Evolutionary conservation across 2,113 vertebrate species (phyloP), one percentile per base, ranked within the genome.

Genomic region (Bolborhynchus lineola): DNA sequence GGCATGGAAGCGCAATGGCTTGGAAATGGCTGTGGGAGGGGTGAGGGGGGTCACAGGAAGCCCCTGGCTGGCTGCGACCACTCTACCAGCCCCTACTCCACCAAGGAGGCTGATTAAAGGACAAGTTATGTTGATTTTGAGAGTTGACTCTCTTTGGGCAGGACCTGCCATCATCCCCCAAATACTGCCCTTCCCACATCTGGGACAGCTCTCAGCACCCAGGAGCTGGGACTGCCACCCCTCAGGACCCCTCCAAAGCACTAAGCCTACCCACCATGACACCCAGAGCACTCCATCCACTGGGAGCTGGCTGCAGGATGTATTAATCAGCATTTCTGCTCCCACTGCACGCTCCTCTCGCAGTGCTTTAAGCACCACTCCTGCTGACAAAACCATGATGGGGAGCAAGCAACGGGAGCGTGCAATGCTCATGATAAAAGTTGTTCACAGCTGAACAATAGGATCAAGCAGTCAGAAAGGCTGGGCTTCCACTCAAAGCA

Each of bases 201-300:
- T 0, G 1, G 42, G 25, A 29, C 1, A 6, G 21, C 23, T 42
- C 0, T 1, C 64, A 68, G 65, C 5, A 4, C 37, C 25, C 0
- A 0, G 24, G 52, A 79, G 29, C 46, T 2, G 2, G 42, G 41
- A 20, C 41, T 62, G 26, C 24, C 29, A 16, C 9, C 16, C 15
- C 15, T 6, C 2, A 6, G 35, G 20, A 60, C 2, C 6, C 7
- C 46, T 12, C 12, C 8, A 0, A 53, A 19, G 8, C 78, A 15
- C 69, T 7, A 53, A 5, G 11, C 37, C 59, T 65, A 16, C 44
- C 57, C 6, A 1, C 57, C 35, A 12, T 1, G 13, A 13, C 49
- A 39, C 5, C 28, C 64, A 62, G 62, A 53, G 52, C 18, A n/a
- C 68, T 44, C 39, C 0, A 3, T 23, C 70, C 7, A 2, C 53